These are phyloP conservation scores for Hippopotamyrus pictus DNA, from an alignment of 2,797 vertebrate species.

Conservation along the genomic window DNA sequence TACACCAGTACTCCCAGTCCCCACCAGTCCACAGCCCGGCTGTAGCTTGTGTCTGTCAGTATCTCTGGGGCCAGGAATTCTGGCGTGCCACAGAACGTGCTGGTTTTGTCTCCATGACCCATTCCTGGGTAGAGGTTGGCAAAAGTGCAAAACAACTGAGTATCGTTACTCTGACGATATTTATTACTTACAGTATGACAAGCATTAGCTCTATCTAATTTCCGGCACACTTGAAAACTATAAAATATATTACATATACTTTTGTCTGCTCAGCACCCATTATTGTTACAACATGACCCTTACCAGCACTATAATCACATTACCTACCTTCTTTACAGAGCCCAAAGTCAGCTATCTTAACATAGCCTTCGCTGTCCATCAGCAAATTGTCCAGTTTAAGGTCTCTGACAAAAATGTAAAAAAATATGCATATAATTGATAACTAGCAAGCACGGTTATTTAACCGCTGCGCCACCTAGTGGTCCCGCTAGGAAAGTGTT, in stretches of 20 bases:
- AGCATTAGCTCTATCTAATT: neutral
- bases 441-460: neutral
- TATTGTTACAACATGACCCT: neutral
- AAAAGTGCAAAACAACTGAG: neutral
- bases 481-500: neutral
- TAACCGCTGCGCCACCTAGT: neutral
- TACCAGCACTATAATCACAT: neutral
- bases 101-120: conserved; percentile 81
- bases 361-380: conserved; percentile 79
- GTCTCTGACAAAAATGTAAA: conserved; percentile 60
- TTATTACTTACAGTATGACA: neutral
- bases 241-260: neutral
- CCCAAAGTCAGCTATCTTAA: conserved; percentile 89
- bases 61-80: conserved; percentile 88
- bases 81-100: conserved; percentile 85
- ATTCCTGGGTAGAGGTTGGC: conserved; percentile 61
- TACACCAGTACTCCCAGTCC: conserved; percentile 84
- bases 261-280: neutral
- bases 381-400: conserved; percentile 86
- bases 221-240: neutral
- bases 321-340: conserved; percentile 83
- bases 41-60: conserved; percentile 82
- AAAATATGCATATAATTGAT: neutral
- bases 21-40: conserved; percentile 87
- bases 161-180: neutral